Percentiles rank a stretch among this genome's conserved stretches.
Evolutionary conservation across 2,113 vertebrate genomes (phyloP).

Genomic region (Ammodytes marinus): DNA sequence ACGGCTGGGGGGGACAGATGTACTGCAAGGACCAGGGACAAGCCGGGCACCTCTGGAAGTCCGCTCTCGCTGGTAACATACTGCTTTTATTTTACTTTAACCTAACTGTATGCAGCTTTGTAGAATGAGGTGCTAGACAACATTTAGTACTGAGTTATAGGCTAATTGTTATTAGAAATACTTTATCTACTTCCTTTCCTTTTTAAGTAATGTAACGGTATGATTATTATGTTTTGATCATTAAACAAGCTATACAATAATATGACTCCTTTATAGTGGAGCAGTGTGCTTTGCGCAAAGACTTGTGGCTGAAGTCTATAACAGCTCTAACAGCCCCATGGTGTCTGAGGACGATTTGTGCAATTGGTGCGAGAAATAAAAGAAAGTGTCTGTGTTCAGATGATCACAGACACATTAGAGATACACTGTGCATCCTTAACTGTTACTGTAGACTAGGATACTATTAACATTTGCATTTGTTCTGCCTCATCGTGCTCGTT

Average conservation of each 20-base stretch:
- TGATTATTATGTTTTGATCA: neutral
- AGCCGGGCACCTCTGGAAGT: slow-evolving; percentile 91
- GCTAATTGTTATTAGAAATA: neutral
- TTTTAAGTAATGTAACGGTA: neutral
- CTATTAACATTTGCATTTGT: neutral
- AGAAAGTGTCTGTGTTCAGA: neutral
- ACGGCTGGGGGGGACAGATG: slow-evolving; percentile 93
- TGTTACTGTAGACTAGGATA: neutral
- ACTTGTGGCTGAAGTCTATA: slow-evolving; percentile 20
- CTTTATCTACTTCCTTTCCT: neutral
- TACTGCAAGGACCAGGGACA: slow-evolving; percentile 94
- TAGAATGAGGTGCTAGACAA: no score
- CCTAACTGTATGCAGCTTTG: neutral
- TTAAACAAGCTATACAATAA: neutral
- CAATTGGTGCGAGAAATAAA: slow-evolving; percentile 16
- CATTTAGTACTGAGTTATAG: neutral
- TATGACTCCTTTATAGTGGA: neutral
- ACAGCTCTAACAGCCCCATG: neutral
- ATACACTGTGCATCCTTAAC: neutral
- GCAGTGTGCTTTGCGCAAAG: neutral
- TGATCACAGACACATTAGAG: neutral
- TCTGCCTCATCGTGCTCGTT: neutral
- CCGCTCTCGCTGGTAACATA: slow-evolving; percentile 90
- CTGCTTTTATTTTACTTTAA: neutral
- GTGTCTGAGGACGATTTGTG: neutral